phyloP scores from a whole-genome alignment of 2,888 invertebrate genomes.

The Drosophila diplacantha region DNA sequence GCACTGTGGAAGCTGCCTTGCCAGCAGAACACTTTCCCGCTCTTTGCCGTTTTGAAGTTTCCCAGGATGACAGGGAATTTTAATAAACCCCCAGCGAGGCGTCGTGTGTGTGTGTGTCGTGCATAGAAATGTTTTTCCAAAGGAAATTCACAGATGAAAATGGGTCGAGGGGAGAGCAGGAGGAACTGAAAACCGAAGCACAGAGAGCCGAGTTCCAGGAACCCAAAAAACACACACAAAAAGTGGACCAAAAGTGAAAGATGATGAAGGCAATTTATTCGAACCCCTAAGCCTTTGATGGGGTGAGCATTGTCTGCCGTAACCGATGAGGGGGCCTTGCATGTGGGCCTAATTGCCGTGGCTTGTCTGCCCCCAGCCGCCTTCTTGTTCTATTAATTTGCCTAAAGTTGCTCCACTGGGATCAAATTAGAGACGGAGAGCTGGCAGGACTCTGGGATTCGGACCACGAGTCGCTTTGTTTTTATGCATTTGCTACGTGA shows the following conservation, averaged over 20 bases:
- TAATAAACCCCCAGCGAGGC: conserved; percentile 31
- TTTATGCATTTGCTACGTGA: conserved; percentile 68
- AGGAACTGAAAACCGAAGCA: background rate
- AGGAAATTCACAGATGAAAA: conserved; percentile 15
- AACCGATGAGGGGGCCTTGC: conserved; percentile 32
- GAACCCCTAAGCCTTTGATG: conserved; percentile 58
- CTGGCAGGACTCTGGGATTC: background rate
- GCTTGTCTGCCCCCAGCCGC: conserved; percentile 8
- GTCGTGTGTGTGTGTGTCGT: conserved; percentile 22
- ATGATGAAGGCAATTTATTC: conserved; percentile 69
- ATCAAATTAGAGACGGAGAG: conserved; percentile 14
- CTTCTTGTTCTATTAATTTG: conserved; percentile 59
- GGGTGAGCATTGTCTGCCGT: conserved; percentile 14
- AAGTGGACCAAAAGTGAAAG: conserved; percentile 49
- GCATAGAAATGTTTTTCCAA: conserved; percentile 42
- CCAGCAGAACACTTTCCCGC: background rate
- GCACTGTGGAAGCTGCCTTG: background rate
- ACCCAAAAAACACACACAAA: background rate
- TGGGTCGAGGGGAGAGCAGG: background rate
- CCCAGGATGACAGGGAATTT: conserved; percentile 28
- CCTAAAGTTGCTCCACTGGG: conserved; percentile 50
- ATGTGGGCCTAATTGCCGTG: conserved; percentile 28
- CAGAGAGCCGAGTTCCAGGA: background rate
- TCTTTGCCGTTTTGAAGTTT: conserved; percentile 20
- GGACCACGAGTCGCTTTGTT: conserved; percentile 42